phyloP scores from a whole-genome alignment of 2,888 invertebrate species.

The Lapara coniferarum region DNA sequence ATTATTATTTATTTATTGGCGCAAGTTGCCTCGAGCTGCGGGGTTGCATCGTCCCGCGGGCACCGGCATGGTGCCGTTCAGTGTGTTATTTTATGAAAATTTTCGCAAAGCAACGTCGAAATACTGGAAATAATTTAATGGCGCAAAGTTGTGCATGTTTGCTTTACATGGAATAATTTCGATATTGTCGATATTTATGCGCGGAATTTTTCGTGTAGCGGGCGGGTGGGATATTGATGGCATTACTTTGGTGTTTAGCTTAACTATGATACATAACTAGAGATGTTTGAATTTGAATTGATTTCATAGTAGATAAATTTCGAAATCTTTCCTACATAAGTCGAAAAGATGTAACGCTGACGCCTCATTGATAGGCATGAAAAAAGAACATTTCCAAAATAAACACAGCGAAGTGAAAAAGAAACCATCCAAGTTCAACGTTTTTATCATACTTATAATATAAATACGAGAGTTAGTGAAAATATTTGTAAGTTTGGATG shows the following conservation, averaged over 20 bases:
- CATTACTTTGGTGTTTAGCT: no score
- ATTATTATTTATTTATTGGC: constrained; percentile 67
- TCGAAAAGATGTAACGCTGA: no score
- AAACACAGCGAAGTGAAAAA: background rate
- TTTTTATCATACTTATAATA: no score
- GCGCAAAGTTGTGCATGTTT: constrained; percentile 36
- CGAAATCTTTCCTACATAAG: no score
- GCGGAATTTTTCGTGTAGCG: constrained; percentile 31
- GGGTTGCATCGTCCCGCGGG: constrained; percentile 29
- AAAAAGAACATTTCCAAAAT: background rate
- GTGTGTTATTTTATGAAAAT: constrained; percentile 53
- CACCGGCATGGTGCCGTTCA: constrained; percentile 18
- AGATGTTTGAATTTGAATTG: no score
- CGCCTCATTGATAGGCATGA: background rate
- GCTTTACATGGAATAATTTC: constrained; percentile 38
- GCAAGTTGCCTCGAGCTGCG: constrained; percentile 36
- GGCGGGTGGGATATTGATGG: background rate
- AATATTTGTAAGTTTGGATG: no score
- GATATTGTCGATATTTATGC: constrained; percentile 35
- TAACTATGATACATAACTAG: no score
- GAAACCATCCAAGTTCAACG: background rate
- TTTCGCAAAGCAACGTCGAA: constrained; percentile 45
- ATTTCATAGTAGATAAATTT: no score
- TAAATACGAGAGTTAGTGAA: no score
- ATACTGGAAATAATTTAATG: constrained; percentile 48